phyloP scores from a whole-genome alignment of 2,888 invertebrate genomes.

The Aphidius colemani region DNA sequence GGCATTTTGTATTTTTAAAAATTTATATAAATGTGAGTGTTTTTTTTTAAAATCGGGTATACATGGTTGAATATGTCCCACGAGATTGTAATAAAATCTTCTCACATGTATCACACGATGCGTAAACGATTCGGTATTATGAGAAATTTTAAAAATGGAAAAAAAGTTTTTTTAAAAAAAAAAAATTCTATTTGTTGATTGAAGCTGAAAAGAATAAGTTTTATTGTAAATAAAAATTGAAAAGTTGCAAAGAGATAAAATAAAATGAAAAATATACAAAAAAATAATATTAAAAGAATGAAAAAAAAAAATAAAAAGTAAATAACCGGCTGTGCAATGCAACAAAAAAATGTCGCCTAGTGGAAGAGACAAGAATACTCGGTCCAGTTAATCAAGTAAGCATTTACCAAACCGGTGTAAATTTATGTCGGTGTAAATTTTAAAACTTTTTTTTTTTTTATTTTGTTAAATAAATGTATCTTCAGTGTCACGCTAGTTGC shows the following conservation, averaged over 20 bases:
- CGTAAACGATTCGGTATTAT: conserved; percentile 24
- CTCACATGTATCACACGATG: conserved; percentile 27
- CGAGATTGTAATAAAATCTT: conserved; percentile 30
- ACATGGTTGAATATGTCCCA: conserved; percentile 16
- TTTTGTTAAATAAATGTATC: background rate
- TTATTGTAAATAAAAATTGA: too few species aligned
- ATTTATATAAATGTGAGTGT: background rate
- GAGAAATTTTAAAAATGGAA: too few species aligned
- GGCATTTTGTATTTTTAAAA: too few species aligned
- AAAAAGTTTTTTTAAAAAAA: too few species aligned
- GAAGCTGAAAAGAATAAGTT: too few species aligned
- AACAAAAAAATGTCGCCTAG: conserved; percentile 31
- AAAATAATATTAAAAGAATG: conserved; percentile 16
- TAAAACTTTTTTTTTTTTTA: background rate
- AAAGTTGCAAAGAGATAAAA: background rate
- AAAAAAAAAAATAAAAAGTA: conserved; percentile 12
- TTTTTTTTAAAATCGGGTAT: background rate
- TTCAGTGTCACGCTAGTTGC: conserved; percentile 20
- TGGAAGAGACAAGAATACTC: conserved; percentile 27
- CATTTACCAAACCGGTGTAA: conserved; percentile 27
- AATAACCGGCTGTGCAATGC: conserved; percentile 32
- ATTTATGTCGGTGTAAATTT: background rate
- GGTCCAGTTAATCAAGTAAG: conserved; percentile 29
- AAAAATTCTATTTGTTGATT: too few species aligned
- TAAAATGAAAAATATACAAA: background rate